Percentiles rank a stretch among this genome's conserved stretches.
phyloP scores from a whole-genome alignment of 2,797 vertebrate genomes.

The Chrysocyon brachyurus region DNA sequence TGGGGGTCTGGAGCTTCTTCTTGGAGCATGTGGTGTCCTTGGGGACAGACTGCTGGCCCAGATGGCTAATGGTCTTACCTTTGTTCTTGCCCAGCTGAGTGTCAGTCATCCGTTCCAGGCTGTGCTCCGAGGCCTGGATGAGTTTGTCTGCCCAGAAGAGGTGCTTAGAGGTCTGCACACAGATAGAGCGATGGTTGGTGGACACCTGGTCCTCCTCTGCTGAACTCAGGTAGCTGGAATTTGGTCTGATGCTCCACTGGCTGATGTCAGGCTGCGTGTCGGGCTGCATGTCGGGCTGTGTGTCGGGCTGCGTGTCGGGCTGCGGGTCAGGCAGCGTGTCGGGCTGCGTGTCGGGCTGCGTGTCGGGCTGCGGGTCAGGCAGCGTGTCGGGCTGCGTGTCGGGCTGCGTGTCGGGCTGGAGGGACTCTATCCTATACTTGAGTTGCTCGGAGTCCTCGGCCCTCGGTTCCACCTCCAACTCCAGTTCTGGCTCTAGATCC shows the following conservation, averaged over 20 bases:
- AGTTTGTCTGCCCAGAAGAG: conserved; percentile 79
- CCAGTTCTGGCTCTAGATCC: neutral
- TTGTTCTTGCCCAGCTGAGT: accelerated
- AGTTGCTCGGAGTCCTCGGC: neutral
- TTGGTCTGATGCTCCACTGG: neutral
- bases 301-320: no score
- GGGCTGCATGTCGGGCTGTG: neutral
- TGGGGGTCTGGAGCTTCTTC: neutral
- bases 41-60: accelerated
- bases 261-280: accelerated
- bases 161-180: conserved; percentile 74
- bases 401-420: neutral
- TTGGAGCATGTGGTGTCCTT: accelerated
- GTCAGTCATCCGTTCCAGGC: accelerated
- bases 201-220: accelerated
- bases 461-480: neutral
- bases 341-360: no score
- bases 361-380: no score
- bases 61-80: neutral
- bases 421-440: neutral
- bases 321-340: no score
- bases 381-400: no score
- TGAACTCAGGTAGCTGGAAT: neutral
- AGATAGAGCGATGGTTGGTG: neutral
- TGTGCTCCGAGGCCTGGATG: conserved; percentile 74